Evolutionary conservation across 2,888 invertebrate genomes (phyloP).

Genomic region (Gymnocheta viridis): DNA sequence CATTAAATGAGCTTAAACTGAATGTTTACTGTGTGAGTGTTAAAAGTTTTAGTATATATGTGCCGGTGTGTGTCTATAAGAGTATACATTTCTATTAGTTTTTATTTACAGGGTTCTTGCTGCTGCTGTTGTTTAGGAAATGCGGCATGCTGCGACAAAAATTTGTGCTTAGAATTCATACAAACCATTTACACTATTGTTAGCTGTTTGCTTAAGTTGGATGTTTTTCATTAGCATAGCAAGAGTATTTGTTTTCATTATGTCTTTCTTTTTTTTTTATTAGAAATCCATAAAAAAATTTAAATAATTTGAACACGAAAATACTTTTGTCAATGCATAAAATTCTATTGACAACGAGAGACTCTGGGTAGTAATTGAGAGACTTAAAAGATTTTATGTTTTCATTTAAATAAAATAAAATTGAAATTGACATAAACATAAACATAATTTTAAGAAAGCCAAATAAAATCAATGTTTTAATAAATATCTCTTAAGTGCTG

Average conservation of each 20-base stretch:
- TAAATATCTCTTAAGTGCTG: no score
- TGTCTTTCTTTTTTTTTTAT: conserved; percentile 10
- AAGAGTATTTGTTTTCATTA: conserved; percentile 24
- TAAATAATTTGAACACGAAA: background rate
- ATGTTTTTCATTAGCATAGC: conserved; percentile 16
- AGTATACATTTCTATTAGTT: conserved; percentile 25
- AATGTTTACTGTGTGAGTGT: conserved; percentile 11
- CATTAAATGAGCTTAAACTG: conserved; percentile 58
- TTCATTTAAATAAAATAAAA: background rate
- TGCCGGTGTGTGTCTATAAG: background rate
- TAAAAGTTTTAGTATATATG: background rate
- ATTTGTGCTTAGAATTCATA: conserved; percentile 59
- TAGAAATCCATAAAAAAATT: conserved; percentile 32
- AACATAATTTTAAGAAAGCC: no score
- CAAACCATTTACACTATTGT: conserved; percentile 59
- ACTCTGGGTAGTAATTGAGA: background rate
- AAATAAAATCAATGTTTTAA: background rate
- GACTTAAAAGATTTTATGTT: conserved; percentile 1
- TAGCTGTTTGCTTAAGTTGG: background rate
- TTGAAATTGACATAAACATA: background rate
- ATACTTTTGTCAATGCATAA: background rate
- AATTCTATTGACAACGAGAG: background rate
- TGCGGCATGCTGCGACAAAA: conserved; percentile 70
- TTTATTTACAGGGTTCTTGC: conserved; percentile 25
- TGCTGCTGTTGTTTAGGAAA: conserved; percentile 51